A percentile compares a stretch with the other conserved stretches of the same genome.
These are phyloP conservation scores for Moxostoma hubbsi DNA, from an alignment of 2,797 vertebrate genomes.

Conservation along the genomic window DNA sequence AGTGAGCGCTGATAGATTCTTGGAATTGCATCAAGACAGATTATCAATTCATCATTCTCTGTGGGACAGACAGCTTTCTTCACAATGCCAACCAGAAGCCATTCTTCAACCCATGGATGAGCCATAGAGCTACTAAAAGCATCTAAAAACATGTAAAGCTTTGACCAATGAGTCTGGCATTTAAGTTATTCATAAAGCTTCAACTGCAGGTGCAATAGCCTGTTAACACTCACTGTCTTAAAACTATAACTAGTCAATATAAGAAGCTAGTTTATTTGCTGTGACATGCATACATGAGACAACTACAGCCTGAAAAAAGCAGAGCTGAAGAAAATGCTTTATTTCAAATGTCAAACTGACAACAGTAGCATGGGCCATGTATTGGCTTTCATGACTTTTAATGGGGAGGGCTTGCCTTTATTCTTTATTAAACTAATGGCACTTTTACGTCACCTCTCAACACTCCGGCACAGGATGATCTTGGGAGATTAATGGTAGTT, in stretches of 20 bases:
- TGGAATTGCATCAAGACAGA: slow-evolving; percentile 21
- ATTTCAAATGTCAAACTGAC: not conserved
- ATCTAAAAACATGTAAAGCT: not conserved
- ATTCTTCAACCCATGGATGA: not conserved
- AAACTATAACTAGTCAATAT: not conserved
- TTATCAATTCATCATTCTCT: slow-evolving; percentile 37
- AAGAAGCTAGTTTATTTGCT: not conserved
- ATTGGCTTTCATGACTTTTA: not conserved
- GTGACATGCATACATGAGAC: not conserved
- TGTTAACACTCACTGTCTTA: not conserved
- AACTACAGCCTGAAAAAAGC: not conserved
- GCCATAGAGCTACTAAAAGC: slow-evolving; percentile 8
- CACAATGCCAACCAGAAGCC: not conserved
- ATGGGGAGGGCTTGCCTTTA: not conserved
- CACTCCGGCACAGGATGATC: not conserved
- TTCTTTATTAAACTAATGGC: not conserved
- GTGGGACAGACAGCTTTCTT: slow-evolving; percentile 24
- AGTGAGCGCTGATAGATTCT: not conserved
- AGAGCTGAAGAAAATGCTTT: not conserved
- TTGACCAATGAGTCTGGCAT: not conserved
- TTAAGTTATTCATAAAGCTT: not conserved
- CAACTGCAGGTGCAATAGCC: slow-evolving; percentile 6
- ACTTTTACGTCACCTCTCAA: not conserved
- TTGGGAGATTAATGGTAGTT: too few relatives aligned
- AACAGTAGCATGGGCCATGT: not conserved